These are phyloP conservation scores for Trypoxylon attenuatum DNA, from an alignment of 2,888 invertebrate genomes.

Conservation along the genomic window DNA sequence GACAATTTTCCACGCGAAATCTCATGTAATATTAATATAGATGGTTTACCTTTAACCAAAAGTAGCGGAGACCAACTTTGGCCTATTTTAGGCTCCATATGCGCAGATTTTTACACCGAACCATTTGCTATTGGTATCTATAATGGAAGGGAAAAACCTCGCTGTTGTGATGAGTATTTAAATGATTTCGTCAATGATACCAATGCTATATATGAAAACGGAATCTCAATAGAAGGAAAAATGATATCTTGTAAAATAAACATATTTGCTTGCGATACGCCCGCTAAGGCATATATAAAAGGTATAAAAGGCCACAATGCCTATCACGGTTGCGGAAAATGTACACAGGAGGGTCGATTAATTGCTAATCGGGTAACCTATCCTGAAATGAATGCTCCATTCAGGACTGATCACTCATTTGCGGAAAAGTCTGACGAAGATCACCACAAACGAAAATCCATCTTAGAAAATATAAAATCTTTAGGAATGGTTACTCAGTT, in stretches of 20 bases:
- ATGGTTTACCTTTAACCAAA: neutral
- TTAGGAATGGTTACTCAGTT: neutral
- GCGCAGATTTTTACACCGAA: slow-evolving; percentile 4
- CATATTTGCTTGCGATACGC: slow-evolving; percentile 2
- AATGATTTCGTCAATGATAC: neutral
- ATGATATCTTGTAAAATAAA: neutral
- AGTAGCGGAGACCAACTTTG: neutral
- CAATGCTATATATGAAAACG: neutral
- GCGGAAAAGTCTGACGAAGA: neutral
- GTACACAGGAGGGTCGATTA: neutral
- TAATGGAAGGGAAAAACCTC: neutral
- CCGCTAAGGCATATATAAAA: neutral
- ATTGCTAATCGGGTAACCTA: neutral
- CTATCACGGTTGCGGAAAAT: neutral
- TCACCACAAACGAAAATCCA: neutral
- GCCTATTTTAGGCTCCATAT: slow-evolving; percentile 3
- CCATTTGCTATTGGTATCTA: slow-evolving; percentile 4
- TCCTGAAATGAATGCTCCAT: slow-evolving; percentile 1
- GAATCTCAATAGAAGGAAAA: neutral
- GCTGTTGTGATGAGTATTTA: neutral
- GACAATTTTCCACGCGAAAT: neutral
- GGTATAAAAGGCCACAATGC: neutral
- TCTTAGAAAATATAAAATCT: slow-evolving; percentile 1
- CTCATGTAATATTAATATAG: neutral
- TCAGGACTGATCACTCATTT: neutral